phyloP scores from a whole-genome alignment of 2,888 invertebrate species.

The Crioceris asparagi region DNA sequence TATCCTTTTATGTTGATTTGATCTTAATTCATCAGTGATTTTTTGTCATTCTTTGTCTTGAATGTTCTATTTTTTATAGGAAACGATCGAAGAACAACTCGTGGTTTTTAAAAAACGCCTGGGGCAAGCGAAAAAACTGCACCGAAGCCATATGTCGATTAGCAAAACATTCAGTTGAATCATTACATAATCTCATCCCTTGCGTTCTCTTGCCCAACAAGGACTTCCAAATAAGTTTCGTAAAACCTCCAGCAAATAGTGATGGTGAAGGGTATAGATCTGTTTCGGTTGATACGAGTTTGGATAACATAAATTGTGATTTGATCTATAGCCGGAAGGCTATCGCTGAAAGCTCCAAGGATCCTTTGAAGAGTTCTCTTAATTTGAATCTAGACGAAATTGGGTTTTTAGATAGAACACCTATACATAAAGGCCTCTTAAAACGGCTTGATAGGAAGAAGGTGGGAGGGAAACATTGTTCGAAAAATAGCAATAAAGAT shows the following conservation, averaged over 20 bases:
- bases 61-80: slow-evolving; percentile 6
- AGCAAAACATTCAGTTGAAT: slow-evolving; percentile 17
- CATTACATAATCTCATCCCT: slow-evolving; percentile 14
- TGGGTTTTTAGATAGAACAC: background rate
- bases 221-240: slow-evolving; percentile 15
- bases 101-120: slow-evolving; percentile 20
- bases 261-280: background rate
- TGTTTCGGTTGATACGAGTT: background rate
- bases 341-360: slow-evolving; percentile 32
- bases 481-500: too few relatives aligned
- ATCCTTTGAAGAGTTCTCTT: background rate
- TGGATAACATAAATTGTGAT: slow-evolving; percentile 4
- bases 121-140: slow-evolving; percentile 18
- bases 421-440: background rate
- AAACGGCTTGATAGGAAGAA: background rate
- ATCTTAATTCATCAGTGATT: background rate
- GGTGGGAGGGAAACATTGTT: background rate
- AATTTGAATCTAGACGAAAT: background rate
- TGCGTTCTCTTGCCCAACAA: slow-evolving; percentile 12
- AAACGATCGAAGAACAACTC: slow-evolving; percentile 15
- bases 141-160: slow-evolving; percentile 18
- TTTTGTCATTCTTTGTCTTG: background rate
- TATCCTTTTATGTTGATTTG: slow-evolving; percentile 3
- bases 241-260: too few relatives aligned
- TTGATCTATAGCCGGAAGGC: slow-evolving; percentile 25